These are phyloP conservation scores for Drosophila prolongata DNA, from an alignment of 2,888 invertebrate species.

Conservation along the genomic window DNA sequence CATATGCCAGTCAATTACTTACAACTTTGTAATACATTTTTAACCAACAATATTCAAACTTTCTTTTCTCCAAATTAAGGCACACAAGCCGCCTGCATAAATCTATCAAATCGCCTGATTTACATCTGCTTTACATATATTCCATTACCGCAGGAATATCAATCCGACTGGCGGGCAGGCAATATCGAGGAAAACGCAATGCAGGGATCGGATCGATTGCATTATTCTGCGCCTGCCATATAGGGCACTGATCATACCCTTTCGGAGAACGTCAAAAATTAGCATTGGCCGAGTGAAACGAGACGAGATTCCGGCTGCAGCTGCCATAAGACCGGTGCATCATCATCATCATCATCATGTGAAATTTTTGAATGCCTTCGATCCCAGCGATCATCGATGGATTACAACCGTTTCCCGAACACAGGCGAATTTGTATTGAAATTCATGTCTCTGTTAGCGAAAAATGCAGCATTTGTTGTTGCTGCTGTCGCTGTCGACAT, in stretches of 20 bases:
- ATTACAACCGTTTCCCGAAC: slow-evolving; percentile 27
- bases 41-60: slow-evolving; percentile 9
- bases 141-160: slow-evolving; percentile 47
- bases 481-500: slow-evolving; percentile 60
- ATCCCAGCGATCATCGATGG: slow-evolving; percentile 40
- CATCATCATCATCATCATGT: slow-evolving; percentile 36
- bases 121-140: slow-evolving; percentile 44
- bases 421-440: slow-evolving; percentile 61
- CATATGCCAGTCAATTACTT: slow-evolving; percentile 1
- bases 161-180: slow-evolving; percentile 5
- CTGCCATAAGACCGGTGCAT: slow-evolving; percentile 35
- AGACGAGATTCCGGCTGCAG: slow-evolving; percentile 19
- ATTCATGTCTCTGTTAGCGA: slow-evolving; percentile 78
- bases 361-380: slow-evolving; percentile 54
- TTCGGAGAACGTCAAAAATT: slow-evolving; percentile 62
- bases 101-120: slow-evolving; percentile 36
- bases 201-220: slow-evolving; percentile 19
- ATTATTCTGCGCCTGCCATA: slow-evolving; percentile 40
- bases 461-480: slow-evolving; percentile 33
- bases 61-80: slow-evolving; percentile 28
- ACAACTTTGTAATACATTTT: neutral
- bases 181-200: slow-evolving; percentile 13
- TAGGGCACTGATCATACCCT: slow-evolving; percentile 55
- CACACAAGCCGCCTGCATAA: neutral
- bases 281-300: slow-evolving; percentile 54